Percentiles rank a stretch among this genome's conserved stretches.
These are phyloP conservation scores for Netelia virgata DNA, from an alignment of 2,888 invertebrate species.

Conservation along the genomic window DNA sequence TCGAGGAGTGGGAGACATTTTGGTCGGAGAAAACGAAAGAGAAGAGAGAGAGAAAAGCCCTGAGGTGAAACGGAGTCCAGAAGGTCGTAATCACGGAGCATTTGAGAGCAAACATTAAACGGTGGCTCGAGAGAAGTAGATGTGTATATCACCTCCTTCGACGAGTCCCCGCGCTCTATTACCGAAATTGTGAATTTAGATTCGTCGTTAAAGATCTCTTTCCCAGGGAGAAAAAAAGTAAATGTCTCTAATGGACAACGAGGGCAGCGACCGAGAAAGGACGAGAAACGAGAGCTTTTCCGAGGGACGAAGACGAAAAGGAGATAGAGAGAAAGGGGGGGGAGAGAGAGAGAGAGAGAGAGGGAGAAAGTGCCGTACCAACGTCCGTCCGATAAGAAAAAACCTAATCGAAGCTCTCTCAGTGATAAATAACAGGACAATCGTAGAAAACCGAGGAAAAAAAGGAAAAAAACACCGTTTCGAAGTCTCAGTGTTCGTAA, in stretches of 20 bases:
- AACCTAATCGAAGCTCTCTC: slow-evolving; percentile 55
- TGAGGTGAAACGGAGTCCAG: slow-evolving; percentile 42
- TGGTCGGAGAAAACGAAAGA: background rate
- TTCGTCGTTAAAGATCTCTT: slow-evolving; percentile 68
- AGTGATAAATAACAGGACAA: slow-evolving; percentile 19
- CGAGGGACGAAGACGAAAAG: slow-evolving; percentile 31
- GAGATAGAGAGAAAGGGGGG: no score
- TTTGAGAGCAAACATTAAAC: slow-evolving; percentile 63
- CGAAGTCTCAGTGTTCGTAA: background rate
- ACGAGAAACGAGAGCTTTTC: background rate
- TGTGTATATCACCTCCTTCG: slow-evolving; percentile 18
- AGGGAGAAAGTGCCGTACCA: background rate
- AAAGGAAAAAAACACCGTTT: background rate
- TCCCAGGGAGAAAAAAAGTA: background rate
- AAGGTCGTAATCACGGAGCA: slow-evolving; percentile 56
- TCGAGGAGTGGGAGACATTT: slow-evolving; percentile 6
- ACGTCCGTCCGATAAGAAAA: slow-evolving; percentile 39
- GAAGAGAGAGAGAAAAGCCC: slow-evolving; percentile 33
- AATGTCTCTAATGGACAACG: slow-evolving; percentile 37
- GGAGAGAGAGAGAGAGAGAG: slow-evolving; percentile 18
- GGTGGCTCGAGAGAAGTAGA: slow-evolving; percentile 27
- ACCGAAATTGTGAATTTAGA: slow-evolving; percentile 64
- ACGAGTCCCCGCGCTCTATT: slow-evolving; percentile 19
- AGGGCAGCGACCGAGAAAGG: slow-evolving; percentile 40
- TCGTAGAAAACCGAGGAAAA: background rate